Percentiles rank a stretch among this genome's conserved stretches.
Conservation (phyloP, 2,797 vertebrate species). For the Poecilia gillii region DNA sequence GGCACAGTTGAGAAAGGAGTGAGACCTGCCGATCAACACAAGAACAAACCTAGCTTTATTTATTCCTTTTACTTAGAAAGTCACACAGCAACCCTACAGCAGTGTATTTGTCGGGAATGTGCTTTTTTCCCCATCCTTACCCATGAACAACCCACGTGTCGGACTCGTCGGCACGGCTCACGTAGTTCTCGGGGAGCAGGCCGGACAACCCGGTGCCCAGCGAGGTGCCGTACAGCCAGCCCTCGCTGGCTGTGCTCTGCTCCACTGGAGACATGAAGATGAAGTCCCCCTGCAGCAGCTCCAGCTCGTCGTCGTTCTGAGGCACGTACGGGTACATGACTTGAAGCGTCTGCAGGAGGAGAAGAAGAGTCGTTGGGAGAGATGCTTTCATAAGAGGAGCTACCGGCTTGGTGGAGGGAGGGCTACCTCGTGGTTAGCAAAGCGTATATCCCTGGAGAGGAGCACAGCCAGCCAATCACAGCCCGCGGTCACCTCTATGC, state of each 20-base stretch:
- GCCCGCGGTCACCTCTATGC: conserved; percentile 87
- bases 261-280: conserved; percentile 96
- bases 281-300: conserved; percentile 92
- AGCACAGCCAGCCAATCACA: conserved; percentile 95
- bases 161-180: conserved; percentile 92
- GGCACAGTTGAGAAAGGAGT: conserved; percentile 88
- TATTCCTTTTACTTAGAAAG: neutral
- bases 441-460: conserved; percentile 96
- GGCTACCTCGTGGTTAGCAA: conserved; percentile 93
- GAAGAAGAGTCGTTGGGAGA: neutral
- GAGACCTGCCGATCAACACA: conserved; percentile 82
- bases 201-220: conserved; percentile 91
- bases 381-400: neutral
- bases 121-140: conserved; percentile 73
- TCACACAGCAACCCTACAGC: neutral
- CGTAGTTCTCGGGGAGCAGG: conserved; percentile 95
- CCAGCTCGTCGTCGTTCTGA: conserved; percentile 97
- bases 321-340: conserved; percentile 96
- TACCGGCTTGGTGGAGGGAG: neutral
- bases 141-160: conserved; percentile 97
- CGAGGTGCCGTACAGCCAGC: conserved; percentile 95
- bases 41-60: conserved; percentile 11
- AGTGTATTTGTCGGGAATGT: neutral
- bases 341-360: conserved; percentile 87
- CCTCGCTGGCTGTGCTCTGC: conserved; percentile 93